Conservation (phyloP, 2,888 invertebrate genomes). For the Anagyrus pseudococci region DNA sequence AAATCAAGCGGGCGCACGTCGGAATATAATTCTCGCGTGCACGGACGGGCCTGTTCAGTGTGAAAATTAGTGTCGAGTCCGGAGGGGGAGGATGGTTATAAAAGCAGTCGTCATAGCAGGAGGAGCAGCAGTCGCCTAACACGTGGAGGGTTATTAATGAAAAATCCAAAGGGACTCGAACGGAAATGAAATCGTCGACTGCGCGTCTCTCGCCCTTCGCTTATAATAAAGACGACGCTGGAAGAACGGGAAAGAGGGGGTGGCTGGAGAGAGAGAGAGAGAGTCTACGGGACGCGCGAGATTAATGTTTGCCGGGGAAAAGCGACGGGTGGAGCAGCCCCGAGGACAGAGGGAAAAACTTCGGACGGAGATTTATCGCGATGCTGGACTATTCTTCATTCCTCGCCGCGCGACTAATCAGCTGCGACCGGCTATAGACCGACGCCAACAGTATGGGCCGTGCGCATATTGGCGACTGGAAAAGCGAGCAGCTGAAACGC, state of each 20-base stretch:
- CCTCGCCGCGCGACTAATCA: too few relatives aligned
- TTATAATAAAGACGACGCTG: constrained; percentile 22
- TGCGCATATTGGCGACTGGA: too few relatives aligned
- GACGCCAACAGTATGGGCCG: too few relatives aligned
- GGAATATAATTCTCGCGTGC: constrained; percentile 3
- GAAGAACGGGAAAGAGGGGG: too few relatives aligned
- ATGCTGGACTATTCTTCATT: neutral
- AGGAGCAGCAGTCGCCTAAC: neutral
- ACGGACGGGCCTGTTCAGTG: neutral
- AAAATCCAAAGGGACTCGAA: constrained; percentile 17
- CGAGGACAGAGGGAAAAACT: neutral
- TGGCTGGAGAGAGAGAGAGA: too few relatives aligned
- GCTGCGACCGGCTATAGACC: too few relatives aligned
- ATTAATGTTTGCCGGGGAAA: neutral
- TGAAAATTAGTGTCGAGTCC: constrained; percentile 17
- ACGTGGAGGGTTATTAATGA: constrained; percentile 23
- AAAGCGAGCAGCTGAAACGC: too few relatives aligned
- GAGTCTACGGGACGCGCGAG: neutral
- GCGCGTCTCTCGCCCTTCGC: neutral
- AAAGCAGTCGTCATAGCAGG: too few relatives aligned
- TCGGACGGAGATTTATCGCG: neutral
- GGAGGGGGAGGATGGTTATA: neutral
- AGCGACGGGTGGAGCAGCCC: neutral
- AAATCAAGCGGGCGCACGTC: neutral
- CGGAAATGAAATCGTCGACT: constrained; percentile 36